These are phyloP conservation scores for Cecidostiba fungosa DNA, from an alignment of 2,888 invertebrate species.

Conservation along the genomic window DNA sequence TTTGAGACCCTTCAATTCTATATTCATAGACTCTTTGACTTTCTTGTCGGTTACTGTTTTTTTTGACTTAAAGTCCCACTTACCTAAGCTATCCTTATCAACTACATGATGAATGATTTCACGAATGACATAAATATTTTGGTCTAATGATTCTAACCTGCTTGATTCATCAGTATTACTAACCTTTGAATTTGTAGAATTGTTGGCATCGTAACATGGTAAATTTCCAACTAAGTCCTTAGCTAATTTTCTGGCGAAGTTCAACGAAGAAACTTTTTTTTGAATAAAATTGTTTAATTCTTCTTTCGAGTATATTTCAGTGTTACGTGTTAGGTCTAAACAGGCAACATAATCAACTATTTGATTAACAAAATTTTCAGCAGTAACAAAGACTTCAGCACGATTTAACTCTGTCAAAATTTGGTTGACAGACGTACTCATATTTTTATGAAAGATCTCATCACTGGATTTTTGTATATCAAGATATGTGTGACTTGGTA, in stretches of 20 bases:
- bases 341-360: constrained; percentile 67
- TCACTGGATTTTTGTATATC: constrained; percentile 71
- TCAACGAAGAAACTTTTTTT: constrained; percentile 63
- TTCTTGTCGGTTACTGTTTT: constrained; percentile 63
- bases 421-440: constrained; percentile 74
- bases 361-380: constrained; percentile 71
- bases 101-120: constrained; percentile 75
- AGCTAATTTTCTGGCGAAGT: constrained; percentile 61
- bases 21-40: constrained; percentile 69
- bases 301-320: constrained; percentile 44
- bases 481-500: constrained; percentile 67
- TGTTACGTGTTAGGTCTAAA: constrained; percentile 58
- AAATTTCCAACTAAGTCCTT: constrained; percentile 61
- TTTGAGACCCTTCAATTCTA: constrained; percentile 63
- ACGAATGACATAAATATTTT: constrained; percentile 68
- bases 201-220: constrained; percentile 54
- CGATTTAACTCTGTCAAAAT: constrained; percentile 73
- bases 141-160: constrained; percentile 47
- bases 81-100: constrained; percentile 63
- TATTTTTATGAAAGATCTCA: constrained; percentile 71
- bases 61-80: constrained; percentile 46
- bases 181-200: constrained; percentile 55
- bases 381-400: constrained; percentile 66
- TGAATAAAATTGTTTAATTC: constrained; percentile 56
- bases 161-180: constrained; percentile 45